phyloP scores from a whole-genome alignment of 2,888 invertebrate species.

The Flabesymbios commensalis region DNA sequence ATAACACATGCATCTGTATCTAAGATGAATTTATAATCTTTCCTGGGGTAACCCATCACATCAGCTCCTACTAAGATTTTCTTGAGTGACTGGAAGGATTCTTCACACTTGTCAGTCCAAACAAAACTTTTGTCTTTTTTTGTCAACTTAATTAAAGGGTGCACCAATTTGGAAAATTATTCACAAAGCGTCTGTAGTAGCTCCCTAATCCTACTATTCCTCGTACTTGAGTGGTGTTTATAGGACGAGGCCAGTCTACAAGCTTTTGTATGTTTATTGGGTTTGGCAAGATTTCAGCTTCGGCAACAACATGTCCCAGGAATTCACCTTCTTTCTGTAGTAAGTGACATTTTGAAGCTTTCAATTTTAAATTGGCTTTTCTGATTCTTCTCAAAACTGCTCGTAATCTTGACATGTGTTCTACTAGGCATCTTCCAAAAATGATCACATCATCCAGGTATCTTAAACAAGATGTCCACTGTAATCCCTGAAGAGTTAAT shows the following conservation, averaged over 20 bases:
- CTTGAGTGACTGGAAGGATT: slow-evolving; percentile 11
- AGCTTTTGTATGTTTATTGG: background rate
- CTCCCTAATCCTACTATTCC: slow-evolving; percentile 31
- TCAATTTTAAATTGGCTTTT: slow-evolving; percentile 10
- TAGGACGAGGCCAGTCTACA: slow-evolving; percentile 1
- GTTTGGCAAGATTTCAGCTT: background rate
- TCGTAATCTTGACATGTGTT: slow-evolving; percentile 28
- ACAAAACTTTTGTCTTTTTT: slow-evolving; percentile 9
- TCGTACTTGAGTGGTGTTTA: slow-evolving; percentile 21
- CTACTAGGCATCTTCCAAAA: background rate
- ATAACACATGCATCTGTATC: slow-evolving; percentile 22
- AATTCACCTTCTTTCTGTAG: slow-evolving; percentile 24
- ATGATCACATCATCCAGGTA: slow-evolving; percentile 17
- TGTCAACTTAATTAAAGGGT: slow-evolving; percentile 21
- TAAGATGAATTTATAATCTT: background rate
- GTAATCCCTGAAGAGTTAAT: slow-evolving; percentile 3
- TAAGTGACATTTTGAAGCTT: slow-evolving; percentile 29
- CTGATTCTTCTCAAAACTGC: slow-evolving; percentile 26
- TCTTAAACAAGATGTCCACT: background rate
- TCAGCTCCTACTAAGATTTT: slow-evolving; percentile 10
- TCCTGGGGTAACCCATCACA: slow-evolving; percentile 17
- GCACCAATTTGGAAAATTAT: slow-evolving; percentile 19
- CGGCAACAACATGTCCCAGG: slow-evolving; percentile 17
- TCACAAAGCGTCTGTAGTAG: slow-evolving; percentile 28
- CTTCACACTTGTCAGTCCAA: slow-evolving; percentile 20